Evolutionary conservation across 2,113 vertebrate genomes (phyloP), one percentile per base, ranked within the genome.

Genomic region (Trematocara zebra): DNA sequence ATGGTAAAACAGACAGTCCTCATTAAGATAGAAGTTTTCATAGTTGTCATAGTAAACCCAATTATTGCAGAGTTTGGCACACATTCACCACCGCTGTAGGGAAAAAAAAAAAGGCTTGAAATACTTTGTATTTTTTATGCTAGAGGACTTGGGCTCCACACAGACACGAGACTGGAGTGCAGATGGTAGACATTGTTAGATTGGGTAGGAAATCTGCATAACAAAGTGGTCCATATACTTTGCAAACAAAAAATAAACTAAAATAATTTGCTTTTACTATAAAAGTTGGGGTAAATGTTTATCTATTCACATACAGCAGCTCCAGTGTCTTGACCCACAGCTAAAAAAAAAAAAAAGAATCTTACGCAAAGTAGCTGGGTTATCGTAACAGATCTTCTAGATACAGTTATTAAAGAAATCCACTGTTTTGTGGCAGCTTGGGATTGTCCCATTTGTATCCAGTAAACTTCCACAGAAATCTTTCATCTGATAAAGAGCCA

Each of bases 331-430:
- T 94, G 94, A 54, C 89, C 93, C 3, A 88, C 47, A 95, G 44
- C 76, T 87, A 23, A n/a, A 59, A 33, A 59, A 57, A 31, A 14
- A 18, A 17, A 6, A 6, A 40, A 95, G 53, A 51, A 89, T 78
- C 23, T 90, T 87, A 84, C 92, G 94, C 20, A 88, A 69, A 4
- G 86, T 37, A 1, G 54, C 64, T 37, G 82, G 78, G 7, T 89
- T 85, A 52, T 88, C 80, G 4, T 83, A 57, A 35, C 93, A 95
- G 23, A 94, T 69, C 28, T 94, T 93, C 28, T 83, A 82, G 23
- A 95, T 69, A 37, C 95, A 95, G 80, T 91, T 88, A 18, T 94
- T 15, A 80, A 91, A 93, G 35, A 92, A 94, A 23, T 28, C 40
- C 20, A 93, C n/a, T 3, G 37, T 82, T 76, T 87, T 35, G 40